Base-by-base conservation (phyloP, 2,113 vertebrate species). In the Takifugu flavidus region DNA sequence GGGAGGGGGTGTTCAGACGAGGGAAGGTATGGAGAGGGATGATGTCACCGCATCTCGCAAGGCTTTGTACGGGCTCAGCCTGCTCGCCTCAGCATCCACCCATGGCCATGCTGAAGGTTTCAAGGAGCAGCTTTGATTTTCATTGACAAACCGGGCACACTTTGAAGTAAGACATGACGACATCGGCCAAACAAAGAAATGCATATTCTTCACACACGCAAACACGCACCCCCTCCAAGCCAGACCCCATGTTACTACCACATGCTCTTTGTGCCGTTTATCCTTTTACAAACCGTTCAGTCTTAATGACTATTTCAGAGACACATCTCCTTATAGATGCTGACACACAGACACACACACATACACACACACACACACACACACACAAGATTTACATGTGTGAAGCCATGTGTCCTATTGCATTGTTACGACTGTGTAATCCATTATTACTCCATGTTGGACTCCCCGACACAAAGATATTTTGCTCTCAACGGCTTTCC, bases 41-140 rank as follows among this genome's bases (percentile, higher is more conserved):
- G 87, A 89, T 89, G 87, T 89, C 87, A 87, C 82, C 75, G 4
- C 75, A 78, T 86, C 83, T 84, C 29, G 84, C 83, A 67, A 67
- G 82, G 79, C 82, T 82, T 75, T 83, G 76, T 82, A 39, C 44
- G 72, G 31, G 20, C 55, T 57, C 59, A 53, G 52, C 57, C 20
- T 31, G 72, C 78, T 71, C 20, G n/a, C 27, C 67, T 60, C 67
- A 44, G 56, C 75, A 63, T 57, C 69, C 74, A 53, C 65, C 70
- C 73, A 64, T 60, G 1, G 49, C 25, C 53, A 5, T 20, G 49
- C 45, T 3, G n/a, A 44, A 26, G 42, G 31, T 62, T 61, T 64
- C 25, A 14, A 8, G 44, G 3, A 43, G 46, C 28, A 1, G 44
- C 6, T 29, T 28, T 7, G n/a, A 26, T 64, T 56, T 42, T 53